Evolutionary conservation across 2,113 vertebrate genomes (phyloP).

Genomic region (Gobio gobio): DNA sequence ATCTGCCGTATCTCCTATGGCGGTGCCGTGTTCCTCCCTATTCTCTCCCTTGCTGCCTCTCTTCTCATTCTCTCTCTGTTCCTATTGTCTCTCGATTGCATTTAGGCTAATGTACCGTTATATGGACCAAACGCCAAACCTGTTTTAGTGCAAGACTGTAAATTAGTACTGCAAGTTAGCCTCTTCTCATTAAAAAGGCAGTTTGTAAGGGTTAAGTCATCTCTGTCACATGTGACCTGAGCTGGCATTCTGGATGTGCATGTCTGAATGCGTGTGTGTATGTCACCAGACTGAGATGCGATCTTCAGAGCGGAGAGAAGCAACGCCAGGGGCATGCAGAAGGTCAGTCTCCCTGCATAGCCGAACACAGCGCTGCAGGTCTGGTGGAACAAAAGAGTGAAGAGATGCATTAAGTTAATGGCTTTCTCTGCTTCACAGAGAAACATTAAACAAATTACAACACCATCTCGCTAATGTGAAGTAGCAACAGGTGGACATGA

Average conservation of each 20-base stretch:
- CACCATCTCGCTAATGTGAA: slow-evolving; percentile 51
- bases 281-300: slow-evolving; percentile 23
- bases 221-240: slow-evolving; percentile 1
- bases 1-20: slow-evolving; percentile 62
- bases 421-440: slow-evolving; percentile 49
- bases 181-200: neutral
- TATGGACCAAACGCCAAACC: slow-evolving; percentile 51
- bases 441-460: slow-evolving; percentile 67
- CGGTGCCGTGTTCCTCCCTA: slow-evolving; percentile 42
- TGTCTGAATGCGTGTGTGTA: slow-evolving; percentile 6
- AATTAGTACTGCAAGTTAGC: slow-evolving; percentile 1
- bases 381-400: slow-evolving; percentile 49
- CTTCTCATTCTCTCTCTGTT: neutral
- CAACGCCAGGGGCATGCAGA: neutral
- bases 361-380: neutral
- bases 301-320: slow-evolving; percentile 26
- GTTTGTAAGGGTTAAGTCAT: neutral
- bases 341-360: neutral
- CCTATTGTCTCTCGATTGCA: slow-evolving; percentile 6
- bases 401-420: slow-evolving; percentile 63
- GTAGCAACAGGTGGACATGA: slow-evolving; percentile 50
- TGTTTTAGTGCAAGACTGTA: slow-evolving; percentile 53
- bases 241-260: neutral
- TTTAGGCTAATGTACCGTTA: slow-evolving; percentile 67
- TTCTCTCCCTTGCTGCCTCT: slow-evolving; percentile 24